Base-by-base conservation (phyloP, 2,113 vertebrate species). In the Dolichotis patagonum region DNA sequence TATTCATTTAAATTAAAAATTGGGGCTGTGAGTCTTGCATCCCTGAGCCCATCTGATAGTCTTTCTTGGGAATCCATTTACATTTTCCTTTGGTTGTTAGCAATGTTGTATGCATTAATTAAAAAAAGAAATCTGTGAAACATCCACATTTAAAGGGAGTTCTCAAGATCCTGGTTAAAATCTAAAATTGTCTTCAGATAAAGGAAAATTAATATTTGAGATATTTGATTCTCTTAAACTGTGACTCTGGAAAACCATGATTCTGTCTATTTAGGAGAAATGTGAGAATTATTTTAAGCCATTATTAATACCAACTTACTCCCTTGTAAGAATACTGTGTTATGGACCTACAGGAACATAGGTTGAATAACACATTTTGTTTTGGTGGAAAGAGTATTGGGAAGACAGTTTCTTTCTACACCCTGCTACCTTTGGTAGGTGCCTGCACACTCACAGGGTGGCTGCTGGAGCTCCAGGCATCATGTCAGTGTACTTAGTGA, bases 91-190 rank as follows among this genome's bases (percentile, higher is more conserved):
- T 71, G 75, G 41, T 16, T 78, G 13, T 65, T 78, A 93, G 87
- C 41, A 54, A 16, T 83, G 54, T 85, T 97, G 88, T 88, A 80
- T 82, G 87, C 65, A 85, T 71, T 93, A 73, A 73, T 95, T 52
- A 52, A 63, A 52, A 94, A 96, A 91, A 75, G 32, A 90, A 78
- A 38, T 7, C 26, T 54, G 22, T 86, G 28, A 80, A 95, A 7
- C 1, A 0, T 49, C 43, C 62, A 30, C 52, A 91, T 3, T 43
- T 56, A 73, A 65, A 82, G 60, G 28, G 38, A 85, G 46, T 80
- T 62, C 77, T 83, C 60, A 81, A 82, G 63, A 35, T 24, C 2
- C 49, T 75, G 32, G 7, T 89, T 32, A 24, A 78, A 65, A 89
- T 63, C 17, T 52, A 46, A 38, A 30, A 11, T 9, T 38, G 9